Base-by-base conservation (phyloP, 2,888 invertebrate species). In the Lasius platythorax region DNA sequence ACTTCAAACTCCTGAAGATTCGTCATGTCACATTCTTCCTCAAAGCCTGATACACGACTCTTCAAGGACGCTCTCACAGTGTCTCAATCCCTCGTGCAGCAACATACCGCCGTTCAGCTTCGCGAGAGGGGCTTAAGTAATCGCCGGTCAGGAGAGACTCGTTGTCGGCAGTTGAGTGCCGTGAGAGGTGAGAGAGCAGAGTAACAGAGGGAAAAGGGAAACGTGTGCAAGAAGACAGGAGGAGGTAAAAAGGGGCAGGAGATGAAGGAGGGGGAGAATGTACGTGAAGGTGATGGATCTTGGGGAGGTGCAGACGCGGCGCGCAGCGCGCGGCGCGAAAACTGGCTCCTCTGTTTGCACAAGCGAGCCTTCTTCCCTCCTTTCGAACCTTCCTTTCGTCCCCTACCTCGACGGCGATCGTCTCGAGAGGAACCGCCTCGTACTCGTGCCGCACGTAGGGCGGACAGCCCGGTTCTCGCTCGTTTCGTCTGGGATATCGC, bases 331-430 rank as follows among this genome's bases (percentile, higher is more conserved):
- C 88, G 90, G 91, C 90, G 92, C 93, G 92, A 92, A 92, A 93
- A 92, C 91, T 91, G 91, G 92, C 91, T 93, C 90, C 90, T 91
- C 92, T 93, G 92, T 93, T 93, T 93, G 90, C 87, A 90, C 90
- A 93, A 92, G 91, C 73, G 73, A 81, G 79, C 90, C 86, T 91
- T 88, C 87, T 85, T 87, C 87, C 89, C 88, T 88, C 90, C 88
- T 91, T 85, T 87, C 83, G 85, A 70, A 56, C 86, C 87, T 74
- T 85, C 85, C 87, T 85, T 76, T 86, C 87, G 84, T 76, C 87
- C 81, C 82, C 87, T 84, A 82, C 86, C 56, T 87, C 84, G 53
- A 61, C 63, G 53, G 64, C 75, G n/a, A 68, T 70, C 79, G 66
- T 70, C 83, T 82, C 85, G 76, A 85, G 85, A 85, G 87, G 87